Evolutionary conservation across 2,113 vertebrate genomes (phyloP).

Genomic region (Asarcornis scutulata): DNA sequence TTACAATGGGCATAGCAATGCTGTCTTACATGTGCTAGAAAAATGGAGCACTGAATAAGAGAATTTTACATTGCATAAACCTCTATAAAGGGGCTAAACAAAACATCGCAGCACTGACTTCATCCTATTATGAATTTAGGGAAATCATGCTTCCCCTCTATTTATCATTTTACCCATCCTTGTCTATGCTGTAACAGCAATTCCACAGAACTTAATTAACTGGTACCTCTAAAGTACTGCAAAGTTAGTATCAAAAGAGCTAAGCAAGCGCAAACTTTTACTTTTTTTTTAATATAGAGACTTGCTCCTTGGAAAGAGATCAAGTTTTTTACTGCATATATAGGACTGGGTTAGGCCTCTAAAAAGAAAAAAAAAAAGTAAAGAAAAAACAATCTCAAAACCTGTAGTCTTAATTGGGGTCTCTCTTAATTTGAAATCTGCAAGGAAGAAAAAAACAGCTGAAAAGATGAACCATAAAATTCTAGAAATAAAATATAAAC

Average conservation of each 20-base stretch:
- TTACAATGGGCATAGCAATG: not conserved
- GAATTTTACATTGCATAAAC: not conserved
- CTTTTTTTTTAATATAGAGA: not conserved
- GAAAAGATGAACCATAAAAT: not conserved
- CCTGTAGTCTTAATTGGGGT: not conserved
- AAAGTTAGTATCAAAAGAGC: not conserved
- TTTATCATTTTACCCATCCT: not conserved
- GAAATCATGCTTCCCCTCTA: not conserved
- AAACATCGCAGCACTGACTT: not conserved
- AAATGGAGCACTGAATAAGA: constrained; percentile 8
- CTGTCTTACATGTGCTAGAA: not conserved
- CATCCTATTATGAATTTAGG: not conserved
- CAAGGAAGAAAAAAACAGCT: not conserved
- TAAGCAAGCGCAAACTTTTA: not conserved
- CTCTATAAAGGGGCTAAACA: not conserved
- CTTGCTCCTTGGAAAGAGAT: not conserved
- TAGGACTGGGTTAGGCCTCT: not conserved
- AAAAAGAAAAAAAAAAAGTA: not conserved
- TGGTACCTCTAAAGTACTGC: not conserved
- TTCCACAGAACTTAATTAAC: constrained; percentile 6
- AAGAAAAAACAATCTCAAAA: not conserved
- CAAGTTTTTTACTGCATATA: not conserved
- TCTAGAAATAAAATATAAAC: not conserved
- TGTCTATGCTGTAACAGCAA: not conserved
- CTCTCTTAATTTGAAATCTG: not conserved